Evolutionary conservation across 2,113 vertebrate species (phyloP), one percentile per base, ranked within the genome.

Genomic region (Microcebus griseorufus): DNA sequence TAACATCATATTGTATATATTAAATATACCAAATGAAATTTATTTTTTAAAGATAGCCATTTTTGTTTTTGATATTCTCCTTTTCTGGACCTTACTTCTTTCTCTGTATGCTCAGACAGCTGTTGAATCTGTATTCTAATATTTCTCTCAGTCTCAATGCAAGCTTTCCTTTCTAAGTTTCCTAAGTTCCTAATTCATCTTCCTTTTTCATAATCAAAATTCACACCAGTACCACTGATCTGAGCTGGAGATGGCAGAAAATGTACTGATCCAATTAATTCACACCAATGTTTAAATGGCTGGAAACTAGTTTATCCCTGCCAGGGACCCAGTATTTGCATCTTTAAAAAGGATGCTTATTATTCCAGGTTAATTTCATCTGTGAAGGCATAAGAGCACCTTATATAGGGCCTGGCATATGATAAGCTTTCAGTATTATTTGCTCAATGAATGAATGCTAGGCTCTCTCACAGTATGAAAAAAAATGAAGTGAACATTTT

Each of bases 191-290:
- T 76, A 48, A 76, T 37, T 88, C 27, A 55, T 48, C 10, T 87
- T 45, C 29, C 29, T 4, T 89, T 70, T 89, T 45, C 7, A 55
- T 53, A 93, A 69, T 27, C 13, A 51, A 8, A 27, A 5, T 80
- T 94, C 18, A 51, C 1, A 17, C 53, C 75, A 83, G 70, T 16
- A 42, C 39, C 12, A 91, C 6, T 45, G 6, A 76, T 16, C 8
- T 69, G 79, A 72, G 51, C 6, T 86, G 62, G 39, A 88, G 82
- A 53, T 11, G 76, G 45, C 14, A 70, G 51, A 16, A 94, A 88
- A 39, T 27, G 42, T 92, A 86, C 16, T 82, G 23, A 89, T 65
- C 91, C 16, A 79, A 80, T 81, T 95, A 75, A 23, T 97, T 73
- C n/a, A 92, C 32, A 84, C 51, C 27, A 84, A 2, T 8, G 3